phyloP scores from a whole-genome alignment of 1,140 invertebrate species.

The Scaptomyza pallida region DNA sequence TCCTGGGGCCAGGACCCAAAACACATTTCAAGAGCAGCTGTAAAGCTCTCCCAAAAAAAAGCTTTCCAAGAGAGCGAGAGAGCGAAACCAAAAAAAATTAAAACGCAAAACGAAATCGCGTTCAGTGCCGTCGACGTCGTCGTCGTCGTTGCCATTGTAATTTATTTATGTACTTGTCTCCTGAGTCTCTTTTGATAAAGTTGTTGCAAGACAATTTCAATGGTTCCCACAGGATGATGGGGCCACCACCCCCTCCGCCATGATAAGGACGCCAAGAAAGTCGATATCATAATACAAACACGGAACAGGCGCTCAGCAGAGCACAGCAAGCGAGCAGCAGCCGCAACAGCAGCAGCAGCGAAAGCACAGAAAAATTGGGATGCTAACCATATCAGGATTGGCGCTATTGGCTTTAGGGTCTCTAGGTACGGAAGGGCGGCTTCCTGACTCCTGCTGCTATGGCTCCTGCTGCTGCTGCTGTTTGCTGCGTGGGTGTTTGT shows the following conservation, averaged over 20 bases:
- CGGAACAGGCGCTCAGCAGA: constrained; percentile 72
- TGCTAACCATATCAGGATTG: constrained; percentile 43
- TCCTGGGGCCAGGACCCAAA: constrained; percentile 53
- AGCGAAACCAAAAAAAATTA: background rate
- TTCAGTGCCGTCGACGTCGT: constrained; percentile 40
- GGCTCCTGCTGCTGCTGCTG: constrained; percentile 6
- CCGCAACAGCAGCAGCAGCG: constrained; percentile 18
- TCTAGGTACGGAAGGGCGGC: background rate
- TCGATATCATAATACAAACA: constrained; percentile 83
- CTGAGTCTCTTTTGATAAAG: constrained; percentile 71
- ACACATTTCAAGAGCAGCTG: constrained; percentile 59
- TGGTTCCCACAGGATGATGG: constrained; percentile 43
- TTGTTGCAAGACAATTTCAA: constrained; percentile 74
- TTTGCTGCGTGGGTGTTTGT: constrained; percentile 70
- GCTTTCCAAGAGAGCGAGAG: constrained; percentile 39
- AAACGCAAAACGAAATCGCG: constrained; percentile 9
- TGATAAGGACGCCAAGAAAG: constrained; percentile 69
- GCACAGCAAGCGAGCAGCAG: constrained; percentile 38
- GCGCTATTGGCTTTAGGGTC: background rate
- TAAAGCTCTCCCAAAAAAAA: constrained; percentile 49
- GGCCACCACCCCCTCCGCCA: background rate
- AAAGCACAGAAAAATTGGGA: constrained; percentile 16
- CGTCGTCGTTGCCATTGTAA: no score
- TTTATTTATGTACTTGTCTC: constrained; percentile 79
- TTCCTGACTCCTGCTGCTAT: background rate